Conservation (phyloP, 2,797 vertebrate species). For the Octomys mimax region DNA sequence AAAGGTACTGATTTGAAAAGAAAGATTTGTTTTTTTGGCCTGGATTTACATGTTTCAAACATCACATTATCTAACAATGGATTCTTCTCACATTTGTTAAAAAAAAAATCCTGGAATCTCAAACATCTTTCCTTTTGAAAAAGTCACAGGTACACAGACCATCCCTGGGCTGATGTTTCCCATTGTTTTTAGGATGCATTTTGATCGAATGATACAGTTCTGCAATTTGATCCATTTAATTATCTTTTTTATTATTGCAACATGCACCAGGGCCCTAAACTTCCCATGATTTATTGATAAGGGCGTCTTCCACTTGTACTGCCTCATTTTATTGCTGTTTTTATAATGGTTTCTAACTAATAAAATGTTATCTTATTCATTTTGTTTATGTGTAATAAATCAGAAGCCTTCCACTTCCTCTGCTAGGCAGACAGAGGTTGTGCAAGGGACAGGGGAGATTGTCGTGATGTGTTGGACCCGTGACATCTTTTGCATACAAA, state of each 20-base stretch:
- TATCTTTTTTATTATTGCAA: slow-evolving; percentile 88
- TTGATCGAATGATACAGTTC: slow-evolving; percentile 81
- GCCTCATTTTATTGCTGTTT: slow-evolving; percentile 88
- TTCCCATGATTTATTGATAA: slow-evolving; percentile 89
- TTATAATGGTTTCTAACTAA: slow-evolving; percentile 89
- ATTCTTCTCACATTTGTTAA: slow-evolving; percentile 63
- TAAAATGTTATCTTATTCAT: slow-evolving; percentile 91
- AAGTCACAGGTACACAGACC: slow-evolving; percentile 49
- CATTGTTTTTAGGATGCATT: slow-evolving; percentile 82
- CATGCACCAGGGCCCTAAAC: slow-evolving; percentile 83
- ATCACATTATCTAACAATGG: neutral
- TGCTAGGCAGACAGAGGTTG: slow-evolving; percentile 81
- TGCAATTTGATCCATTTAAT: slow-evolving; percentile 88
- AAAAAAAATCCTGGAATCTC: slow-evolving; percentile 29
- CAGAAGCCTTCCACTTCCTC: slow-evolving; percentile 85
- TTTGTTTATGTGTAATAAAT: slow-evolving; percentile 90
- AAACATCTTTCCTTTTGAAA: slow-evolving; percentile 68
- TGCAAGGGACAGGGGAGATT: slow-evolving; percentile 79
- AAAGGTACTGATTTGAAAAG: slow-evolving; percentile 40
- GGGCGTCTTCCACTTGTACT: slow-evolving; percentile 85
- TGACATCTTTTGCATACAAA: slow-evolving; percentile 89
- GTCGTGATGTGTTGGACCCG: slow-evolving; percentile 84
- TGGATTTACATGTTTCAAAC: slow-evolving; percentile 45
- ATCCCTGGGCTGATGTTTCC: slow-evolving; percentile 68
- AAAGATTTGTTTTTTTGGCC: neutral